These are phyloP conservation scores for Tricholaema leucomelas DNA, from an alignment of 2,113 vertebrate species.

Conservation along the genomic window DNA sequence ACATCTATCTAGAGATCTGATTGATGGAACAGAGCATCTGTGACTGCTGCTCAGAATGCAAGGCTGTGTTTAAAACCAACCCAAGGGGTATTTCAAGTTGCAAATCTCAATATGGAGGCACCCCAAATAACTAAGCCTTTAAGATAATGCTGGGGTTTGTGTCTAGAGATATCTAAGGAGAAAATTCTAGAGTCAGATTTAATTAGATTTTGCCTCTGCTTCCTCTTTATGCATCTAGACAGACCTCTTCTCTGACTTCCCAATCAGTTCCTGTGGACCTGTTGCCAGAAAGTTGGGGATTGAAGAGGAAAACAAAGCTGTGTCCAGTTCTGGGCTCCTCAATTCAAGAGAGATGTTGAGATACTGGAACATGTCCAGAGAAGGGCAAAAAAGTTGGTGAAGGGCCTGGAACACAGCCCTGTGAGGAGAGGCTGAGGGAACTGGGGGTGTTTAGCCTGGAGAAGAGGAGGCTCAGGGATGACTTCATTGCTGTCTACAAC, in stretches of 20 bases:
- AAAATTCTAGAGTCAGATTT: not conserved
- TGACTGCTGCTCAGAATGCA: not conserved
- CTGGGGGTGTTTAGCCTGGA: no score
- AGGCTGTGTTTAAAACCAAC: not conserved
- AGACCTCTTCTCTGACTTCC: not conserved
- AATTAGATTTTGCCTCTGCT: not conserved
- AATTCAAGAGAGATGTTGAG: no score
- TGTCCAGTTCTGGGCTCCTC: no score
- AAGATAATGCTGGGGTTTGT: not conserved
- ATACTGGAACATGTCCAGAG: no score
- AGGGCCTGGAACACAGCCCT: no score
- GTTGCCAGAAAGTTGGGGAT: not conserved
- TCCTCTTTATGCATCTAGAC: not conserved
- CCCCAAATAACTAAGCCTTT: not conserved
- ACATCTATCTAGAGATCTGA: not conserved
- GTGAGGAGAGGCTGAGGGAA: no score
- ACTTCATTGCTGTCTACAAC: no score
- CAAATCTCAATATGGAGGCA: not conserved
- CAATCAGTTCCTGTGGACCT: not conserved
- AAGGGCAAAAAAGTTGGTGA: no score
- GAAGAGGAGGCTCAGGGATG: no score
- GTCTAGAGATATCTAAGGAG: not conserved
- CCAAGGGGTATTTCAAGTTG: not conserved
- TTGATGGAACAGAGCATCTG: fast-evolving
- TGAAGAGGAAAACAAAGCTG: not conserved